phyloP scores from a whole-genome alignment of 2,797 vertebrate species.

The Falco rusticolus region DNA sequence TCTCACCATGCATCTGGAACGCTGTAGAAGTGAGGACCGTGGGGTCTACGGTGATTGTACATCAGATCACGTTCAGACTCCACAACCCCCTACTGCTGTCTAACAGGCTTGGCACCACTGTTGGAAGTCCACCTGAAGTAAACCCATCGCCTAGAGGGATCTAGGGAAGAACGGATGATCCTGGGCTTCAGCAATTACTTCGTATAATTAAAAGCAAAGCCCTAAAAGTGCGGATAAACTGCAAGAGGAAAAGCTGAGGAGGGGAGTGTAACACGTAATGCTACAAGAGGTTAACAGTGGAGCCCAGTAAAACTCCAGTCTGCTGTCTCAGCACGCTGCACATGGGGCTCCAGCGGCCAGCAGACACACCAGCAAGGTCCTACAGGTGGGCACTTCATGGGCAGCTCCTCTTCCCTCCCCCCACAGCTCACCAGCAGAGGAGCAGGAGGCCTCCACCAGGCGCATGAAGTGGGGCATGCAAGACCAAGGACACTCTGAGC shows the following conservation, averaged over 20 bases:
- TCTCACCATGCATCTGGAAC: not conserved
- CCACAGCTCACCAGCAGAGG: not conserved
- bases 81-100: not conserved
- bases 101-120: not conserved
- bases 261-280: accelerated
- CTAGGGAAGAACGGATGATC: not conserved
- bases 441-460: no score
- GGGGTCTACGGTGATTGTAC: not conserved
- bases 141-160: not conserved
- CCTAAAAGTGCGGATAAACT: accelerated
- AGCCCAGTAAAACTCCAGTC: not conserved
- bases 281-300: not conserved
- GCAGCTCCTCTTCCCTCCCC: not conserved
- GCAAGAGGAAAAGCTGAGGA: not conserved
- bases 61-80: not conserved
- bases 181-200: not conserved
- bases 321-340: not conserved
- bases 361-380: not conserved
- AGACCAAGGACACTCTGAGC: not conserved
- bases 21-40: not conserved
- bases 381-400: accelerated
- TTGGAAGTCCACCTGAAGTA: not conserved
- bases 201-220: not conserved
- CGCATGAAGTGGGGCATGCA: accelerated
- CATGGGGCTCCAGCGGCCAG: not conserved